Evolutionary conservation across 2,113 vertebrate genomes (phyloP).

Genomic region (Calyptommatus sinebrachiatus): DNA sequence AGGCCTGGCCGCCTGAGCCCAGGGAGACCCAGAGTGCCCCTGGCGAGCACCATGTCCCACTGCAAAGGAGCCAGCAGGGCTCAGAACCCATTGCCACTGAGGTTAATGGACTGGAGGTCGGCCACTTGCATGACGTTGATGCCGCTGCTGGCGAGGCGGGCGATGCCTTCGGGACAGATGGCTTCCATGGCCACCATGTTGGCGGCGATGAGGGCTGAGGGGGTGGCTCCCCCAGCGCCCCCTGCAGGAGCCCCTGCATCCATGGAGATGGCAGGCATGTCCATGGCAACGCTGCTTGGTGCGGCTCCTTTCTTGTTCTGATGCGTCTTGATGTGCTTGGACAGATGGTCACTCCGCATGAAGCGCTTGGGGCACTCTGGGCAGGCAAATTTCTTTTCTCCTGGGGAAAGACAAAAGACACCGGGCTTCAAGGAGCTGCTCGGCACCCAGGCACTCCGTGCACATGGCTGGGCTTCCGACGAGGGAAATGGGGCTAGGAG

Average conservation of each 20-base stretch:
- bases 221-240: conserved; percentile 66
- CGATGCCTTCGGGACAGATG: conserved; percentile 89
- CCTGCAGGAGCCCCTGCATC: conserved; percentile 68
- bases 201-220: conserved; percentile 80
- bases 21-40: conserved; percentile 53
- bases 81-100: conserved; percentile 90
- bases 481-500: too few relatives aligned
- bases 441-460: not conserved
- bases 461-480: too few relatives aligned
- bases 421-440: not conserved
- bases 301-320: conserved; percentile 84
- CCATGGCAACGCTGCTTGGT: conserved; percentile 61
- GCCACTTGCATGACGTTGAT: conserved; percentile 95
- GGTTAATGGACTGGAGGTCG: conserved; percentile 90
- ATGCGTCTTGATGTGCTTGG: conserved; percentile 96
- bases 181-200: conserved; percentile 90
- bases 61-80: not conserved
- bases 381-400: conserved; percentile 92
- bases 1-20: conserved; percentile 63
- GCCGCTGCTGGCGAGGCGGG: conserved; percentile 85
- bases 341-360: conserved; percentile 96
- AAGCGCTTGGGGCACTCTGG: conserved; percentile 92
- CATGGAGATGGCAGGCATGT: conserved; percentile 72
- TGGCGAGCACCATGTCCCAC: not conserved
- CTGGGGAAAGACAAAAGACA: conserved; percentile 58